phyloP scores from a whole-genome alignment of 2,113 vertebrate genomes.

The Gallinago paraguaiae region DNA sequence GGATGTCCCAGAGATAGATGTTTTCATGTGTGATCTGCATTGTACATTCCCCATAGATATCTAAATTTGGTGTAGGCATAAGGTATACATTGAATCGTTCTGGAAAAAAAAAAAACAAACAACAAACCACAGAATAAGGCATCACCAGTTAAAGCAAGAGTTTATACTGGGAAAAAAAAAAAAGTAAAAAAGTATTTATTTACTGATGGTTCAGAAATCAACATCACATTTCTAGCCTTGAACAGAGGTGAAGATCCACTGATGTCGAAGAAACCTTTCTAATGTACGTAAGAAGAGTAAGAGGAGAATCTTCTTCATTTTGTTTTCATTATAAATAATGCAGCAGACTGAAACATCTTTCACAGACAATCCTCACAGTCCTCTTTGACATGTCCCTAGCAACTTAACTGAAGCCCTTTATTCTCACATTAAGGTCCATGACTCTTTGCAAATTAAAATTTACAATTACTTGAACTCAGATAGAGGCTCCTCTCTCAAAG shows the following conservation, averaged over 20 bases:
- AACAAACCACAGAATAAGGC: background rate
- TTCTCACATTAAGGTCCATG: background rate
- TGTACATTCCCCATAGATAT: conserved; percentile 98
- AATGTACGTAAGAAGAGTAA: background rate
- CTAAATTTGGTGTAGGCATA: conserved; percentile 98
- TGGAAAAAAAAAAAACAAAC: conserved; percentile 63
- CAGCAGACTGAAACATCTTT: background rate
- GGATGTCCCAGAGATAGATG: conserved; percentile 99
- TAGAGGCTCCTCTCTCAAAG: background rate
- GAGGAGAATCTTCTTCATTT: background rate
- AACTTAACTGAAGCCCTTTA: background rate
- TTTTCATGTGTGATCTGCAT: conserved; percentile 99
- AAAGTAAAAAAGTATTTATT: background rate
- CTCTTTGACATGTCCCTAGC: background rate
- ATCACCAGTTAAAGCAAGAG: background rate
- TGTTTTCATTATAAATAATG: background rate
- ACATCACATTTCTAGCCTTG: background rate
- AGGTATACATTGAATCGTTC: conserved; percentile 98
- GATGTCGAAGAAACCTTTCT: background rate
- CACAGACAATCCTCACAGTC: background rate
- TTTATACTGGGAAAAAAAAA: background rate
- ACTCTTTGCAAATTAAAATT: background rate
- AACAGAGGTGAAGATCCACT: background rate
- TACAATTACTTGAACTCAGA: background rate
- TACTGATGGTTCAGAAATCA: background rate